A percentile compares a stretch with the other conserved stretches of the same genome.
These are phyloP conservation scores for Ectropis grisescens DNA, from an alignment of 1,140 invertebrate genomes.

Conservation along the genomic window DNA sequence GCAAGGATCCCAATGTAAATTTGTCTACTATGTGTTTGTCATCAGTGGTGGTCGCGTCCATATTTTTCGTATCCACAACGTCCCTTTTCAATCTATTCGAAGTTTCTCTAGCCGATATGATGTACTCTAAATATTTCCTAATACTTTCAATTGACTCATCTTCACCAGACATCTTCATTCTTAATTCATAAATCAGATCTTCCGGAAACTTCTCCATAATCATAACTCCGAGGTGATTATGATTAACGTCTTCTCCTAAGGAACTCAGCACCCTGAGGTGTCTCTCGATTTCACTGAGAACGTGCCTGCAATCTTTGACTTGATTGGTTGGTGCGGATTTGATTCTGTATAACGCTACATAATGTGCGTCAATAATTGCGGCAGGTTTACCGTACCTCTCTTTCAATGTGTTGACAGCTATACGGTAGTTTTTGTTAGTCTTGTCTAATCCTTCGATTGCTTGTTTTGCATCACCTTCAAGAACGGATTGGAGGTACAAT, in stretches of 20 bases:
- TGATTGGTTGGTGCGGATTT: conserved; percentile 2
- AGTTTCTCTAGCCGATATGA: too few species aligned
- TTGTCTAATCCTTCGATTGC: conserved; percentile 1
- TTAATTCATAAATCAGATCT: too few species aligned
- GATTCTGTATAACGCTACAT: conserved; percentile 8
- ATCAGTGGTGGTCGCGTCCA: too few species aligned
- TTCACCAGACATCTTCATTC: too few species aligned
- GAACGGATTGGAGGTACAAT: conserved; percentile 10
- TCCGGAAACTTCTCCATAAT: too few species aligned
- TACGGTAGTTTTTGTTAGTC: conserved; percentile 11
- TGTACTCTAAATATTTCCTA: too few species aligned
- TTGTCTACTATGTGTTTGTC: too few species aligned
- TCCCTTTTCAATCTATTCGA: too few species aligned
- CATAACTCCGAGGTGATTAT: conserved; percentile 11
- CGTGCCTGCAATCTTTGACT: conserved; percentile 1
- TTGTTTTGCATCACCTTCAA: conserved; percentile 8
- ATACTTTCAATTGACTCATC: too few species aligned
- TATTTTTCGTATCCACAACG: too few species aligned
- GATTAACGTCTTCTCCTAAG: conserved; percentile 11
- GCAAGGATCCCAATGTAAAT: too few species aligned
- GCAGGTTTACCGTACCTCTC: conserved; percentile 7
- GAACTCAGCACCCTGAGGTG: conserved; percentile 10
- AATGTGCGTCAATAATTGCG: conserved; percentile 11
- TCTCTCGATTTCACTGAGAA: conserved; percentile 10
- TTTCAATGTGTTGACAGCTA: conserved; percentile 8